These are phyloP conservation scores for Oegoconia quadripuncta DNA, from an alignment of 2,888 invertebrate genomes.

Conservation along the genomic window DNA sequence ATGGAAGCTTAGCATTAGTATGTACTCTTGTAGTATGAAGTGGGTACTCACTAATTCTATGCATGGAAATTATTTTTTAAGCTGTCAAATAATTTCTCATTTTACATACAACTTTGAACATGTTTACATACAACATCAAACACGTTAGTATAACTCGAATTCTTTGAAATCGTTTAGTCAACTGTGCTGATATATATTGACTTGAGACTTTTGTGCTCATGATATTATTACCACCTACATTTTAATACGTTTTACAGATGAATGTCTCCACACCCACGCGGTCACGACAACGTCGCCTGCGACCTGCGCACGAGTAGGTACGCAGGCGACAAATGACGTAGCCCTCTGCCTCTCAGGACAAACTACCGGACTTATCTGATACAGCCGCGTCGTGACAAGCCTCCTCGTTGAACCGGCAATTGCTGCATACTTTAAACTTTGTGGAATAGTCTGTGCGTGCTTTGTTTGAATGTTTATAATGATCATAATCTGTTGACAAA, in stretches of 20 bases:
- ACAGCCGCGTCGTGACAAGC: constrained; percentile 65
- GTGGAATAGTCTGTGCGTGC: constrained; percentile 8
- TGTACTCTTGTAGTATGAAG: no score
- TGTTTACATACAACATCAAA: no score
- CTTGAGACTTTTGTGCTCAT: no score
- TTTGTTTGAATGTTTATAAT: constrained; percentile 18
- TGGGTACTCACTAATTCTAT: no score
- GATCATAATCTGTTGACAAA: constrained; percentile 9
- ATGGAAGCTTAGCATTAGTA: no score
- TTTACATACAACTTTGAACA: no score
- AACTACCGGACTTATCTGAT: constrained; percentile 75
- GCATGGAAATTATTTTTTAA: no score
- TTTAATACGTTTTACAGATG: constrained; percentile 21
- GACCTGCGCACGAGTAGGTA: constrained; percentile 30
- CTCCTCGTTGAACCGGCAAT: constrained; percentile 37
- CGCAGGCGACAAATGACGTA: constrained; percentile 63
- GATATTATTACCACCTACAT: no score
- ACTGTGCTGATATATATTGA: no score
- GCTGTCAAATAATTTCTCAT: no score
- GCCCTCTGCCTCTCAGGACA: constrained; percentile 57
- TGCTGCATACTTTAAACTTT: constrained; percentile 9
- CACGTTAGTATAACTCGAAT: no score
- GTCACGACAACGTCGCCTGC: constrained; percentile 46
- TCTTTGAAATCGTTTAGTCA: no score
- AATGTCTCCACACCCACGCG: constrained; percentile 54